Conservation (phyloP, 1,140 invertebrate species). For the Eumeta japonica region DNA sequence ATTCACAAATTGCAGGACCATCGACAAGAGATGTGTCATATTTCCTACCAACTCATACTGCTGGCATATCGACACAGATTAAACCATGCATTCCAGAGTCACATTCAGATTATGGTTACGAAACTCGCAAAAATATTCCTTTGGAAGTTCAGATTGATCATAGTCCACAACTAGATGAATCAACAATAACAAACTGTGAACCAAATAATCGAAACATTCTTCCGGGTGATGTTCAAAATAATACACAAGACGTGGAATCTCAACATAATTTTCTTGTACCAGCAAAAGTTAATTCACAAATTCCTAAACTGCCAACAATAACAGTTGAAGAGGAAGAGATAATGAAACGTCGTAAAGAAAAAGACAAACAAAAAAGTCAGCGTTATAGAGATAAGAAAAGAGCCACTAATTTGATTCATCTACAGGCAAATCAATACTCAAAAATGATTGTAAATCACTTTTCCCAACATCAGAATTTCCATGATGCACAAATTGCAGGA, state of each 20-base stretch:
- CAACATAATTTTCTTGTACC: no score
- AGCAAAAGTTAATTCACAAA: not conserved
- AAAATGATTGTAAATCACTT: conserved; percentile 1
- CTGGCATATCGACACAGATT: not conserved
- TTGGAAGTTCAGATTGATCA: no score
- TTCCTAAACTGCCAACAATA: not conserved
- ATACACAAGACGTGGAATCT: not conserved
- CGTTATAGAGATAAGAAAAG: conserved; percentile 5
- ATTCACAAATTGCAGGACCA: conserved; percentile 4
- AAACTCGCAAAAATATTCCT: not conserved
- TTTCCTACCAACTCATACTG: conserved; percentile 3
- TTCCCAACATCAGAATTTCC: not conserved
- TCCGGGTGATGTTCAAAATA: not conserved
- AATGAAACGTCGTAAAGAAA: conserved; percentile 3
- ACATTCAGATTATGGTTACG: conserved; percentile 5
- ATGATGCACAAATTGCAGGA: conserved; percentile 5
- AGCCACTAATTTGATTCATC: not conserved
- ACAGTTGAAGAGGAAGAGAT: conserved; percentile 1
- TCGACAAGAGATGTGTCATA: conserved; percentile 3
- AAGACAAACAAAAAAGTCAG: conserved; percentile 4
- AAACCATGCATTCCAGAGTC: conserved; percentile 3
- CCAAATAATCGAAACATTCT: no score
- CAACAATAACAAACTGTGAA: no score
- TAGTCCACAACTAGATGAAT: no score
- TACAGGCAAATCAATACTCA: conserved; percentile 1